Conservation (phyloP, 2,888 invertebrate species). For the Boloria euphrosyne region DNA sequence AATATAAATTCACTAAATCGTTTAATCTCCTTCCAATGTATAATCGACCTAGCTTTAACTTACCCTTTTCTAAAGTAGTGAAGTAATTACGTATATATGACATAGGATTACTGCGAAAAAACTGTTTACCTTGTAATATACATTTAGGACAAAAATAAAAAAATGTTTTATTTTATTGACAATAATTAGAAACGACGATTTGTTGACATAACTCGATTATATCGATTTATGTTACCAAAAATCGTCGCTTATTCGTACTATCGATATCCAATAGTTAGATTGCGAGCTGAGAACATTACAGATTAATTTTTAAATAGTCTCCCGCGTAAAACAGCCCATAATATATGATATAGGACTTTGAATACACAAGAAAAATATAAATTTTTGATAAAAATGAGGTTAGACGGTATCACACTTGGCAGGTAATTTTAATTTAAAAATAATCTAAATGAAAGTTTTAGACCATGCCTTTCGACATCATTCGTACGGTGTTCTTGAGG, state of each 20-base stretch:
- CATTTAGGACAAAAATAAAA: background rate
- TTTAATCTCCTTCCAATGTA: conserved; percentile 13
- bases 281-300: conserved; percentile 9
- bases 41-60: conserved; percentile 12
- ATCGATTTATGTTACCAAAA: conserved; percentile 5
- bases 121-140: conserved; percentile 6
- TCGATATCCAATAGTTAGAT: no score
- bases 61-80: conserved; percentile 10
- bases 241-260: background rate
- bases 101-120: background rate
- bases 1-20: conserved; percentile 22
- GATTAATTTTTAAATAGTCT: background rate
- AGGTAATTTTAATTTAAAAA: conserved; percentile 34
- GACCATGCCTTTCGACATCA: conserved; percentile 95
- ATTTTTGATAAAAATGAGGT: conserved; percentile 4
- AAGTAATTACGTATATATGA: background rate
- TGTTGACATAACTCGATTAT: conserved; percentile 7
- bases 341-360: no score
- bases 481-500: conserved; percentile 97
- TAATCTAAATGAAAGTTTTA: conserved; percentile 58
- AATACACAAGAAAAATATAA: background rate
- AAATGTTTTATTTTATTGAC: no score
- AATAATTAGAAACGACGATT: no score
- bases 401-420: conserved; percentile 29
- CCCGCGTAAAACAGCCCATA: no score